Evolutionary conservation across 1,140 invertebrate genomes (phyloP).

Genomic region (Scaptomyza pallida): DNA sequence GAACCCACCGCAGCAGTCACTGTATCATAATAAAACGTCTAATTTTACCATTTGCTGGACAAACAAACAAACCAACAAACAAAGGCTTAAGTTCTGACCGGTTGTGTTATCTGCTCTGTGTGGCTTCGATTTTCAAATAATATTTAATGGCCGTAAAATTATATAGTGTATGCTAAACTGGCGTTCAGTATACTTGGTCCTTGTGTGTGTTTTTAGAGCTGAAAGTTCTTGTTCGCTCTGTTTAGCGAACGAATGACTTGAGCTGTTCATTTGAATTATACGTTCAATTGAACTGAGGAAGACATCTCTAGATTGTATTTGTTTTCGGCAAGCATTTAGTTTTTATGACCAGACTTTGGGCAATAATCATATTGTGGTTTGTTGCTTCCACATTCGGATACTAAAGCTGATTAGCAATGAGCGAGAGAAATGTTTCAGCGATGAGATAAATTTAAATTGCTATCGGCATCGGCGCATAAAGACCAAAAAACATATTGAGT

Average conservation of each 20-base stretch:
- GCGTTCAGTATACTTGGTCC: conserved; percentile 22
- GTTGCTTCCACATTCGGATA: conserved; percentile 18
- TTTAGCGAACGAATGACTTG: not conserved
- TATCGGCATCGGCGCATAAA: not conserved
- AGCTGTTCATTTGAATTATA: not conserved
- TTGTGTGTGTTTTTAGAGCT: not conserved
- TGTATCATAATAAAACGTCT: conserved; percentile 80
- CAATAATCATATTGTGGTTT: conserved; percentile 36
- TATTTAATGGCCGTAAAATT: conserved; percentile 81
- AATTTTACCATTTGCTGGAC: conserved; percentile 73
- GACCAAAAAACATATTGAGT: not conserved
- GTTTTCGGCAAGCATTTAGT: conserved; percentile 18
- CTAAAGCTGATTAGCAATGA: conserved; percentile 37
- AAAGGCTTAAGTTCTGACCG: conserved; percentile 49
- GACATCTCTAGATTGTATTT: conserved; percentile 16
- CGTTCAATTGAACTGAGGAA: not conserved
- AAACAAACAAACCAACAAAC: conserved; percentile 44
- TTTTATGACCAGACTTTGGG: conserved; percentile 25
- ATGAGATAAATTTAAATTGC: conserved; percentile 1
- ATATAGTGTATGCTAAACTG: conserved; percentile 65
- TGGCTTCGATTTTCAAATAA: conserved; percentile 75
- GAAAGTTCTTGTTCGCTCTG: not conserved
- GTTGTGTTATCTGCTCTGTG: conserved; percentile 35
- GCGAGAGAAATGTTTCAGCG: not conserved
- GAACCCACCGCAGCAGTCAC: conserved; percentile 26